Conservation (phyloP, 2,888 invertebrate species). For the Osmoderma eremita region DNA sequence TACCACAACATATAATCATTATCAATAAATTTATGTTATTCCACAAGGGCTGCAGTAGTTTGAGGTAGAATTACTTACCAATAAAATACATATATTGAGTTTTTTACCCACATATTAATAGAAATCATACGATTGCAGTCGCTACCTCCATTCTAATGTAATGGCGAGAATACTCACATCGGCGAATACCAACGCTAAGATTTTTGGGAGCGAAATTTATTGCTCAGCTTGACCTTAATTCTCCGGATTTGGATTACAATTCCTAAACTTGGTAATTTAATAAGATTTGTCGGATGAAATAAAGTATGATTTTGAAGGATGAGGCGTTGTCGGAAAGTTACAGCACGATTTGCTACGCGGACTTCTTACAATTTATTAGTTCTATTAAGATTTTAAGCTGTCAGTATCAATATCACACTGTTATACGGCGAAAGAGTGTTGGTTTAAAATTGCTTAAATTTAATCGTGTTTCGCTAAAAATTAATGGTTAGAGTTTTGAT, state of each 20-base stretch:
- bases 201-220: neutral
- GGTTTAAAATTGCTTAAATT: neutral
- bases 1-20: too few species aligned
- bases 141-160: too few species aligned
- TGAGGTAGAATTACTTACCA: too few species aligned
- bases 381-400: neutral
- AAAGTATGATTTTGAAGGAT: slow-evolving; percentile 7
- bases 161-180: too few species aligned
- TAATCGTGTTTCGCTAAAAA: neutral
- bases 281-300: slow-evolving; percentile 7
- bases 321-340: slow-evolving; percentile 2
- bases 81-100: too few species aligned
- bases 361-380: neutral
- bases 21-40: too few species aligned
- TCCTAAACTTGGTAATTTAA: slow-evolving; percentile 1
- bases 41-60: too few species aligned
- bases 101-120: too few species aligned
- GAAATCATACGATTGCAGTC: too few species aligned
- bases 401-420: neutral
- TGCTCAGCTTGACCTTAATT: slow-evolving; percentile 4
- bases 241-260: neutral
- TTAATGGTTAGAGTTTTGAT: neutral
- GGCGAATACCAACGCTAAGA: neutral
- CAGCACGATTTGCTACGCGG: neutral
- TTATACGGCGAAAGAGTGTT: neutral